Conservation (phyloP, 2,113 vertebrate species). For the Cololabis saira region DNA sequence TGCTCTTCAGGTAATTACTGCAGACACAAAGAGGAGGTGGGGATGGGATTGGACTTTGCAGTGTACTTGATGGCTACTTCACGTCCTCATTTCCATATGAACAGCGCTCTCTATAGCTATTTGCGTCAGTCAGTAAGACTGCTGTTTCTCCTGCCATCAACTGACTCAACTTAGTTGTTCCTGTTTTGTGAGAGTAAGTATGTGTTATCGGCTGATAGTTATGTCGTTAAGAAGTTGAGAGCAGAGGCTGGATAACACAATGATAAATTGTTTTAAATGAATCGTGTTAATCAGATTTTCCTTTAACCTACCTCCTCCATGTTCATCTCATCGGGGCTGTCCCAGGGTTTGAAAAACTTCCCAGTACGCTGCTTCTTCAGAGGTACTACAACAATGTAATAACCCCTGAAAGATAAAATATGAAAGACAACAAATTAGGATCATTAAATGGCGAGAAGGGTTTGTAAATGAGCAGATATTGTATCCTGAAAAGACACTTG, state of each 20-base stretch:
- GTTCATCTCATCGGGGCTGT: slow-evolving; percentile 98
- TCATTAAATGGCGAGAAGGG: too few species aligned
- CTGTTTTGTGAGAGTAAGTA: slow-evolving; percentile 40
- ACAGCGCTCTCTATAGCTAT: slow-evolving; percentile 69
- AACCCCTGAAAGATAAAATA: slow-evolving; percentile 83
- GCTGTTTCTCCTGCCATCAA: slow-evolving; percentile 47
- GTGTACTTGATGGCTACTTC: slow-evolving; percentile 77
- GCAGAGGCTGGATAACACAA: neutral
- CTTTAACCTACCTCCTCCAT: slow-evolving; percentile 90
- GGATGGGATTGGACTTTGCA: slow-evolving; percentile 62
- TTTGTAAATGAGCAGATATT: too few species aligned
- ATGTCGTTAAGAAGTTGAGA: neutral
- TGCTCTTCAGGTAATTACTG: slow-evolving; percentile 77
- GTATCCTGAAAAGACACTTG: too few species aligned
- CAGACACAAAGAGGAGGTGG: slow-evolving; percentile 64
- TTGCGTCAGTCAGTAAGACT: slow-evolving; percentile 71
- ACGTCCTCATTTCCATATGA: slow-evolving; percentile 79
- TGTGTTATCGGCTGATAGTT: slow-evolving; percentile 7
- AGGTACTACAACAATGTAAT: slow-evolving; percentile 97
- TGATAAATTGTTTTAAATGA: neutral
- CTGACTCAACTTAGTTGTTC: slow-evolving; percentile 40
- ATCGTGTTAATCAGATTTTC: neutral
- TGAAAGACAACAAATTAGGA: neutral
- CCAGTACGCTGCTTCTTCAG: slow-evolving; percentile 94
- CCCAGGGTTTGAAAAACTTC: slow-evolving; percentile 96